phyloP scores from a whole-genome alignment of 2,797 vertebrate species.

The Remorina albescens region DNA sequence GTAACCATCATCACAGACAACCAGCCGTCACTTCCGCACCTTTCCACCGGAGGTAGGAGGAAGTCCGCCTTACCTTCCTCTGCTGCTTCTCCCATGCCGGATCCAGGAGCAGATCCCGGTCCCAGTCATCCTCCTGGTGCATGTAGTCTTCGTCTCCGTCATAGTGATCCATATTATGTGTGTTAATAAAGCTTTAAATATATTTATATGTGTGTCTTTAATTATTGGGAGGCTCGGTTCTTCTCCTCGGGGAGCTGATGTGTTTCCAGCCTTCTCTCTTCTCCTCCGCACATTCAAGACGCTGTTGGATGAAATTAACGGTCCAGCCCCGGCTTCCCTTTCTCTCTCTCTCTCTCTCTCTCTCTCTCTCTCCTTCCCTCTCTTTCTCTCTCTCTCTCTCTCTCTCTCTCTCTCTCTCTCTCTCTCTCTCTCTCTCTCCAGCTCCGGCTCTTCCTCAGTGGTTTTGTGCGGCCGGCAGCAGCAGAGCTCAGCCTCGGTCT shows the following conservation, averaged over 20 bases:
- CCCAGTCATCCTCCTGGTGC: constrained; percentile 93
- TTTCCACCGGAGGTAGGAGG: constrained; percentile 38
- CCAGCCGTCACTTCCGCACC: constrained; percentile 61
- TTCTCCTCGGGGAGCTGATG: constrained; percentile 65
- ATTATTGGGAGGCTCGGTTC: constrained; percentile 26
- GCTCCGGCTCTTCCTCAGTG: no score
- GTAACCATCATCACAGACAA: neutral
- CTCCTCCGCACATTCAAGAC: constrained; percentile 79
- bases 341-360: constrained; percentile 39
- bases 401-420: no score
- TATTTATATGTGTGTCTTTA: constrained; percentile 3
- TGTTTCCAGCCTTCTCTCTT: constrained; percentile 64
- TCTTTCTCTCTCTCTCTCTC: no score
- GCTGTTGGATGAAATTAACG: constrained; percentile 78
- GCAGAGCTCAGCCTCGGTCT: constrained; percentile 53
- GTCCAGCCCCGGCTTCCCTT: constrained; percentile 75
- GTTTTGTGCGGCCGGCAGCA: no score
- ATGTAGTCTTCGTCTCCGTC: constrained; percentile 85
- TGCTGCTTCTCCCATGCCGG: constrained; percentile 96
- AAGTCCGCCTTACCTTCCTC: constrained; percentile 85
- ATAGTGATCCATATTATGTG: constrained; percentile 86
- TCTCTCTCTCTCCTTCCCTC: constrained; percentile 33
- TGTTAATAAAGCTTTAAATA: neutral
- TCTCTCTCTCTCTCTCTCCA: constrained; percentile 36
- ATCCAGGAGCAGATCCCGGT: constrained; percentile 92